phyloP scores from a whole-genome alignment of 2,888 invertebrate genomes.

The Dyspetes luteomarginatus region DNA sequence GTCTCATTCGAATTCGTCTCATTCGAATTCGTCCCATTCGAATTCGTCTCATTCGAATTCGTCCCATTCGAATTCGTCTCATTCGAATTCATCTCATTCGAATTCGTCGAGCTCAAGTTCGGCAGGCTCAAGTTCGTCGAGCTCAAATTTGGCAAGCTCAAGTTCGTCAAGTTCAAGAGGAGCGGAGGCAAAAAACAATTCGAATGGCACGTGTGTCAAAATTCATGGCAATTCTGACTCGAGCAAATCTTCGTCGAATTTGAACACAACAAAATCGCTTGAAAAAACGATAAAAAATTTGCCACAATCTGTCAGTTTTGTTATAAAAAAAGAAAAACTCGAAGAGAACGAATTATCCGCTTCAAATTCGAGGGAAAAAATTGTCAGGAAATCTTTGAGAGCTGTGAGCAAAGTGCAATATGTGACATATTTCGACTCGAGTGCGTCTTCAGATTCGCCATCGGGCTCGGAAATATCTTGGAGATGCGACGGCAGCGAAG shows the following conservation, averaged over 20 bases:
- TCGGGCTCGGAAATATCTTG: conserved; percentile 14
- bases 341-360: not conserved
- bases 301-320: not conserved
- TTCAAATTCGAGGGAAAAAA: not conserved
- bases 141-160: not conserved
- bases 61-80: not conserved
- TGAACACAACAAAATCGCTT: not conserved
- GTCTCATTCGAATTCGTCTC: not conserved
- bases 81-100: too few species aligned
- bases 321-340: not conserved
- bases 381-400: not conserved
- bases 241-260: not conserved
- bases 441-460: not conserved
- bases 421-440: not conserved
- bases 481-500: not conserved
- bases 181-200: not conserved
- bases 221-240: conserved; percentile 4
- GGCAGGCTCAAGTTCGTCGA: not conserved
- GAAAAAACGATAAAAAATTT: not conserved
- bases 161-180: not conserved
- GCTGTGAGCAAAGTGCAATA: not conserved
- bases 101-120: conserved; percentile 18
- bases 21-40: not conserved
- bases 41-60: not conserved
- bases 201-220: not conserved